These are phyloP conservation scores for Todiramphus chloris DNA, from an alignment of 2,113 vertebrate genomes.

Conservation along the genomic window DNA sequence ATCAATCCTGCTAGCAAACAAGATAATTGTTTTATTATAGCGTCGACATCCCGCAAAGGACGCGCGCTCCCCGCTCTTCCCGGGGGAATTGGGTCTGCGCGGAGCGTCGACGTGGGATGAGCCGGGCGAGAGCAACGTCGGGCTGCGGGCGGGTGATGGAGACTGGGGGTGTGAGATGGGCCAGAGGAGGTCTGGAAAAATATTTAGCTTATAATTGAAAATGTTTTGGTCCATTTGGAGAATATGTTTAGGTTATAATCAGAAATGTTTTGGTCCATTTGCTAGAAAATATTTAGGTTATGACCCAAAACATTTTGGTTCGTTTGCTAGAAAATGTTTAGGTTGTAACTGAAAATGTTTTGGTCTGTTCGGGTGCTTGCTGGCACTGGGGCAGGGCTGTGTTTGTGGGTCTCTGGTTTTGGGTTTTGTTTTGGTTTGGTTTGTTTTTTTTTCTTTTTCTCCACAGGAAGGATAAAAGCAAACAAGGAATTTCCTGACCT, in stretches of 20 bases:
- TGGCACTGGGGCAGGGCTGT: neutral
- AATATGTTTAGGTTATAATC: neutral
- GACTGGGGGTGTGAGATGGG: neutral
- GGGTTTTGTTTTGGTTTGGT: neutral
- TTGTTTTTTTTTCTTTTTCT: neutral
- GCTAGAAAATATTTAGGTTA: neutral
- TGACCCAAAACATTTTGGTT: neutral
- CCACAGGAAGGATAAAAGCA: neutral
- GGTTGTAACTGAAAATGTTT: neutral
- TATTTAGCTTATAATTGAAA: neutral
- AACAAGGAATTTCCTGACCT: neutral
- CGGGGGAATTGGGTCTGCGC: accelerated
- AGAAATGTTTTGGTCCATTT: neutral
- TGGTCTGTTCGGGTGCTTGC: neutral
- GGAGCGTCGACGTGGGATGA: neutral
- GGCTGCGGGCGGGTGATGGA: neutral
- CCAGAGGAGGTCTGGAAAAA: neutral
- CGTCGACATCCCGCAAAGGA: neutral
- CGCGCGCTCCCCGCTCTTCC: neutral
- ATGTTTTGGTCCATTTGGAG: neutral
- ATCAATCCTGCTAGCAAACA: constrained; percentile 5
- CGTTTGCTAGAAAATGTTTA: neutral
- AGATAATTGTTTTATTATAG: neutral
- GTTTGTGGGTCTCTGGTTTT: neutral
- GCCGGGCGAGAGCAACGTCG: accelerated